Evolutionary conservation across 2,888 invertebrate genomes (phyloP), one percentile per base, ranked within the genome.

Genomic region (Petrolisthes manimaculis): DNA sequence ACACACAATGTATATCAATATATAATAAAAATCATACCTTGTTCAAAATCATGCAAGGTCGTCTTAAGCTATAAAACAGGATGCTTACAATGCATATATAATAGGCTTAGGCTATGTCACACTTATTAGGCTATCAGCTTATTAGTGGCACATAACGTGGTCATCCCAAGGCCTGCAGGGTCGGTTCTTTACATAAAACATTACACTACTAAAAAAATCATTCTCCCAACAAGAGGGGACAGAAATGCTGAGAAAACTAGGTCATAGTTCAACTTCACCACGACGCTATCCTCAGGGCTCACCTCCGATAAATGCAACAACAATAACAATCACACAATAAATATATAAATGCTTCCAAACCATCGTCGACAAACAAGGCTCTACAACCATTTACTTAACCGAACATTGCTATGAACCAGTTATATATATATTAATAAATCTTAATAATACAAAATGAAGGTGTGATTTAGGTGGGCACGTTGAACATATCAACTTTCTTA

Each of bases 191-290:
- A 37, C 37, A 37, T 37, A 37, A 37, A 37, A 37, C 37, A 37
- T 37, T 37, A 37, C 37, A 37, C 37, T 2, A 37, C 2, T 37
- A 37, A 37, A 37, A 37, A 37, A 37, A 37, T 37, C 37, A 37
- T 37, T 37, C 37, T 37, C 37, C 37, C 37, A 37, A 37, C 51
- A 21, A 18, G n/a, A 67, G 74, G 53, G 86, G 82, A 69, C 56
- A 67, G 21, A 12, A 24, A 61, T 18, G 71, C 86, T 86, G 77
- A 86, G 86, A 86, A 77, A 75, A 61, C 75, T 75, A 81, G 86
- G 86, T 82, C 86, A 74, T 82, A 24, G 55, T 86, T 86, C 86
- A 86, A 86, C 86, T 86, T 79, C 82, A 82, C 82, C 84, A 56
- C 75, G 74, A 82, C 86, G 77, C 86, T 86, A 86, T 86, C 86